Conservation (phyloP, 2,888 invertebrate species). For the Oligia fasciuncula region DNA sequence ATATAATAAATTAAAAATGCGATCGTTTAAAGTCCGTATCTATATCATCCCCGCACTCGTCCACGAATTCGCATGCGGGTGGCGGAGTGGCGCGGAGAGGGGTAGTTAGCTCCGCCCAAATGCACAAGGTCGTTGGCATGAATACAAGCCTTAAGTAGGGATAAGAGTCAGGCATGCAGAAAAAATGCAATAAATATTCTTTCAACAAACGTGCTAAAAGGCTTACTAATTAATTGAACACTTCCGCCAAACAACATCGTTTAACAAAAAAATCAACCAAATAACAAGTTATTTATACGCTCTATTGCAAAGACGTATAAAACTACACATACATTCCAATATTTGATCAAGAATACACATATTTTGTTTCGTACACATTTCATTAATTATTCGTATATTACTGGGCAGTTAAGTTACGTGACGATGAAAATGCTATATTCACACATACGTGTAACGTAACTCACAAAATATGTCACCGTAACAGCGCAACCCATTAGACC, state of each 20-base stretch:
- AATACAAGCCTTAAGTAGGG: too few relatives aligned
- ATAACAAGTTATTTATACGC: neutral
- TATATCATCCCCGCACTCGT: too few relatives aligned
- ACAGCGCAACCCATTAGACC: slow-evolving; percentile 6
- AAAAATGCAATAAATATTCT: neutral
- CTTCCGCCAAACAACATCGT: neutral
- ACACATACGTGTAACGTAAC: neutral
- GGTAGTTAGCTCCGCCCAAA: too few relatives aligned
- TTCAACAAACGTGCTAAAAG: neutral
- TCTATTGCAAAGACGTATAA: slow-evolving; percentile 15
- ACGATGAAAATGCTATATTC: neutral
- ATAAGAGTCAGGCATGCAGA: neutral
- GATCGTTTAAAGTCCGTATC: too few relatives aligned
- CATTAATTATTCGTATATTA: slow-evolving; percentile 35
- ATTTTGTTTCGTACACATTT: slow-evolving; percentile 6
- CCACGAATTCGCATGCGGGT: too few relatives aligned
- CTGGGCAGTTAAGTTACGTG: neutral
- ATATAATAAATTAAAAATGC: too few relatives aligned
- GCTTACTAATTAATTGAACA: slow-evolving; percentile 5
- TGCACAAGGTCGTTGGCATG: too few relatives aligned
- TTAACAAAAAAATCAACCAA: slow-evolving; percentile 11
- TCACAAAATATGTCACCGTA: slow-evolving; percentile 10
- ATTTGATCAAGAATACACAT: neutral
- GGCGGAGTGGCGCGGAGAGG: too few relatives aligned
- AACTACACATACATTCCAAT: neutral